Evolutionary conservation across 2,888 invertebrate genomes (phyloP).

Genomic region (Rhopalosiphum nymphaeae): DNA sequence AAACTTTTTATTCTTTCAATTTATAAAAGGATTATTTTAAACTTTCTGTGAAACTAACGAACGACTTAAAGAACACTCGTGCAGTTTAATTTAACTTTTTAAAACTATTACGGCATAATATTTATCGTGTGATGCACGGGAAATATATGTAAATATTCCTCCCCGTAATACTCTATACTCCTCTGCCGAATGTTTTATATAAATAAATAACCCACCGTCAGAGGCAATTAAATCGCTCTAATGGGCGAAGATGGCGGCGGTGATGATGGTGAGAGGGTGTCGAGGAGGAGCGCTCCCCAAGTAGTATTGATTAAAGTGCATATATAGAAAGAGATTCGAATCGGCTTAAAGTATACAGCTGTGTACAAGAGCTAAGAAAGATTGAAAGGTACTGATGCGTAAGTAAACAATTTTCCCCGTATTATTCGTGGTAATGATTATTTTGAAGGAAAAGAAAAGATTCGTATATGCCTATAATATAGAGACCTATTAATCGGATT

Average conservation of each 20-base stretch:
- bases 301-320: slow-evolving; percentile 50
- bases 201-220: slow-evolving; percentile 40
- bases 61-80: slow-evolving; percentile 4
- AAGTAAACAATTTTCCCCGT: slow-evolving; percentile 43
- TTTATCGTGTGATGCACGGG: slow-evolving; percentile 26
- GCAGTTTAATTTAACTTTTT: slow-evolving; percentile 56
- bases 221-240: slow-evolving; percentile 56
- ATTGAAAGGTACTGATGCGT: slow-evolving; percentile 40
- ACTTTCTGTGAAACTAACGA: slow-evolving; percentile 33
- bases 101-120: slow-evolving; percentile 51
- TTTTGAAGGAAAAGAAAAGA: slow-evolving; percentile 27
- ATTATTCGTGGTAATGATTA: slow-evolving; percentile 29
- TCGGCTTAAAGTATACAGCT: slow-evolving; percentile 48
- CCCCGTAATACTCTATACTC: neutral
- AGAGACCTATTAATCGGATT: slow-evolving; percentile 36
- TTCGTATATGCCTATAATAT: neutral
- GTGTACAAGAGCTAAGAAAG: slow-evolving; percentile 49
- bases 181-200: slow-evolving; percentile 25
- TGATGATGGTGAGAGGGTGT: neutral
- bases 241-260: neutral
- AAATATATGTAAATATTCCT: slow-evolving; percentile 48
- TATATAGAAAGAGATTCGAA: slow-evolving; percentile 49
- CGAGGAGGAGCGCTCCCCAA: neutral
- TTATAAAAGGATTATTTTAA: slow-evolving; percentile 37
- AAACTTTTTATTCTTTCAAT: slow-evolving; percentile 4